Evolutionary conservation across 2,888 invertebrate genomes (phyloP).

Genomic region (Keiferia lycopersicella): DNA sequence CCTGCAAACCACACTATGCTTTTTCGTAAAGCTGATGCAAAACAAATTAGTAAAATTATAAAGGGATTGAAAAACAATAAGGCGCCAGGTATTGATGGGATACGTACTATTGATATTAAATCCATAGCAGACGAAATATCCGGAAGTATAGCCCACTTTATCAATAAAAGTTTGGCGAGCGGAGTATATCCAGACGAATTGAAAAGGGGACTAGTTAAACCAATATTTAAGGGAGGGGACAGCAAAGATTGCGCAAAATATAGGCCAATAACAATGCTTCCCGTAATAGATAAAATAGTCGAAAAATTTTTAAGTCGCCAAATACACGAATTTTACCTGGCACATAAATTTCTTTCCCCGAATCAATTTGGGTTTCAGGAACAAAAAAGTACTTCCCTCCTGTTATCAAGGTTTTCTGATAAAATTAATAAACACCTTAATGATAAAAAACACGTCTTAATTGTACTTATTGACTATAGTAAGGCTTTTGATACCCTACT

Average conservation of each 20-base stretch:
- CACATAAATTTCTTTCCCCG: no score
- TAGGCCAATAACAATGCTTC: not conserved
- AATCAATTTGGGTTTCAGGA: constrained; percentile 9
- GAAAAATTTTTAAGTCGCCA: no score
- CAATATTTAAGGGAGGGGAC: not conserved
- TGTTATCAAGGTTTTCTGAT: no score
- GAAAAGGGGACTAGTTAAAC: not conserved
- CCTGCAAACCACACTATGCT: not conserved
- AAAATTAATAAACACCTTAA: no score
- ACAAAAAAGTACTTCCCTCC: not conserved
- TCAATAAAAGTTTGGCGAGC: not conserved
- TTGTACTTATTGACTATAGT: no score
- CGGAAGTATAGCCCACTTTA: not conserved
- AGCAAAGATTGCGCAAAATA: not conserved
- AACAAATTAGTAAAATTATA: not conserved
- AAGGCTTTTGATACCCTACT: no score
- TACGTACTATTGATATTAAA: not conserved
- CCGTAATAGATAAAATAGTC: not conserved
- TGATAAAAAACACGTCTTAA: no score
- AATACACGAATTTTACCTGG: no score
- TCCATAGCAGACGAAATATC: not conserved
- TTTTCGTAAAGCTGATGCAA: not conserved
- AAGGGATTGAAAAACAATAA: not conserved
- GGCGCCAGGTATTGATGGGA: not conserved
- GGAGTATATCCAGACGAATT: not conserved